These are phyloP conservation scores for Melieria picta DNA, from an alignment of 2,888 invertebrate species.

Conservation along the genomic window DNA sequence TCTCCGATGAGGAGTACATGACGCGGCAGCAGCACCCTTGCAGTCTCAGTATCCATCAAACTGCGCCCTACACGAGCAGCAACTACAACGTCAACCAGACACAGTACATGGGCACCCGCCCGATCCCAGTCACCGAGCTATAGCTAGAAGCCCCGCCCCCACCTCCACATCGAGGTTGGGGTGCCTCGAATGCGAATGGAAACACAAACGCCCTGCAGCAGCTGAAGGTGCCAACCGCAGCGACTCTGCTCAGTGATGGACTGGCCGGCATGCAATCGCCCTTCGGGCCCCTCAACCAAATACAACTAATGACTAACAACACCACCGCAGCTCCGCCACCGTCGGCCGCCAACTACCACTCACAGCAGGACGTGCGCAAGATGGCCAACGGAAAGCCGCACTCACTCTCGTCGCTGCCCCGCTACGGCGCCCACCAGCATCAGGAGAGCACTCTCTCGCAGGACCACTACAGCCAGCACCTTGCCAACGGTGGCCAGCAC, in stretches of 20 bases:
- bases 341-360: constrained; percentile 42
- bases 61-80: constrained; percentile 52
- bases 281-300: constrained; percentile 64
- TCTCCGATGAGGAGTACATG: constrained; percentile 85
- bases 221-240: constrained; percentile 60
- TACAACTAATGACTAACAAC: constrained; percentile 64
- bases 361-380: constrained; percentile 59
- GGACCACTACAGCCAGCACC: constrained; percentile 63
- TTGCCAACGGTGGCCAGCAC: constrained; percentile 48
- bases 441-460: constrained; percentile 54
- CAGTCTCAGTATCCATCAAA: constrained; percentile 54
- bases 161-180: constrained; percentile 74
- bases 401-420: constrained; percentile 52
- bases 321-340: constrained; percentile 23
- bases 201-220: constrained; percentile 56
- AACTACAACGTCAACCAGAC: constrained; percentile 65
- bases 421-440: constrained; percentile 45
- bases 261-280: constrained; percentile 54
- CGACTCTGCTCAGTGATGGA: constrained; percentile 45
- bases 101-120: constrained; percentile 69
- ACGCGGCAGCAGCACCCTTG: constrained; percentile 64
- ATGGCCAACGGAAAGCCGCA: constrained; percentile 53
- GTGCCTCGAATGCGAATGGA: constrained; percentile 52
- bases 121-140: constrained; percentile 91
- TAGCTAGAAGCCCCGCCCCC: constrained; percentile 92